phyloP scores from a whole-genome alignment of 2,888 invertebrate species.

The Hyalella azteca region DNA sequence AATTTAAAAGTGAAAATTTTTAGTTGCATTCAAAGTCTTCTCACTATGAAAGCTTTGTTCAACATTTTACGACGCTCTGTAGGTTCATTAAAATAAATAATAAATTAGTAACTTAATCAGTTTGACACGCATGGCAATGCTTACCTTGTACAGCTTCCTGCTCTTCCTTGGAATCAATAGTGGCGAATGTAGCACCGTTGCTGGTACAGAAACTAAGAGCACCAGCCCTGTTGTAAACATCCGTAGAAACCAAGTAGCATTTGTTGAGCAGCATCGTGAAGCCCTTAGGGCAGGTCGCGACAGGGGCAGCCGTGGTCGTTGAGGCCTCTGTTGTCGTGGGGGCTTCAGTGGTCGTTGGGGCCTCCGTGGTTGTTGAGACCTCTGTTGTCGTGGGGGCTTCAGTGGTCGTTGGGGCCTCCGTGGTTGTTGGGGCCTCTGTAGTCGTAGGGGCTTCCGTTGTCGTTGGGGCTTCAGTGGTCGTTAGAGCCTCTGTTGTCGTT shows the following conservation, averaged over 20 bases:
- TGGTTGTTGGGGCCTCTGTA: too few relatives aligned
- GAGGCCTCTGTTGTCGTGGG: background rate
- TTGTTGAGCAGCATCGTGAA: background rate
- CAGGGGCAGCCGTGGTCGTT: background rate
- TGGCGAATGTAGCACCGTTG: background rate
- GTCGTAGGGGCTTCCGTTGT: too few relatives aligned
- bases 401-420: background rate
- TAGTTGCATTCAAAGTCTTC: too few relatives aligned
- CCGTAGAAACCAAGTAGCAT: conserved; percentile 6
- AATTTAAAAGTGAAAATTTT: too few relatives aligned
- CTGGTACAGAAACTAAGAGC: background rate
- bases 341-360: background rate
- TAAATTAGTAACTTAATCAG: too few relatives aligned
- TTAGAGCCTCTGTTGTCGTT: too few relatives aligned
- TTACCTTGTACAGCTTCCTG: background rate
- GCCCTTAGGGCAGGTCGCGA: background rate
- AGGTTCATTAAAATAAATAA: too few relatives aligned
- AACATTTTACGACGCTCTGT: too few relatives aligned
- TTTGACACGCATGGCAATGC: too few relatives aligned
- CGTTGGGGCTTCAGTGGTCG: too few relatives aligned
- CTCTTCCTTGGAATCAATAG: background rate
- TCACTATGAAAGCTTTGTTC: too few relatives aligned
- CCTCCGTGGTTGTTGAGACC: background rate
- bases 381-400: background rate
- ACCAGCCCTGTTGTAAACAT: background rate